Evolutionary conservation across 2,113 vertebrate species (phyloP).

Genomic region (Mesoclemmys tuberculata): DNA sequence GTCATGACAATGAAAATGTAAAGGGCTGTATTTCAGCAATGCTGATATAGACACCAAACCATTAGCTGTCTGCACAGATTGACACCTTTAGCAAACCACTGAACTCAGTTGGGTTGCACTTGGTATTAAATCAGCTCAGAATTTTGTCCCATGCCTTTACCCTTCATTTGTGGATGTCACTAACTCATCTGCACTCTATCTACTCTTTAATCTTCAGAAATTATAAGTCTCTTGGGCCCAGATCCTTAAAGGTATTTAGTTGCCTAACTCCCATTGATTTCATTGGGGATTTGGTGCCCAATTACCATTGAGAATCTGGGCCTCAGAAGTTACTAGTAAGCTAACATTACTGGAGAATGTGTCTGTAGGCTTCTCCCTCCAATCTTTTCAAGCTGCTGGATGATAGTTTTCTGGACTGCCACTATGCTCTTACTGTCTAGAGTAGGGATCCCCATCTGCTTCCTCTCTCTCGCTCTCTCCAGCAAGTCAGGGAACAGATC

Average conservation of each 20-base stretch:
- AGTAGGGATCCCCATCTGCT: neutral
- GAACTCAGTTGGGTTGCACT: neutral
- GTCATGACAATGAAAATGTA: neutral
- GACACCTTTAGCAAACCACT: neutral
- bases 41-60: neutral
- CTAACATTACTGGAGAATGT: neutral
- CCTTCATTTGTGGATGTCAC: neutral
- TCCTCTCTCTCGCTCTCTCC: neutral
- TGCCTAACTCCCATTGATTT: neutral
- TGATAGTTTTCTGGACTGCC: neutral
- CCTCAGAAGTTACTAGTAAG: neutral
- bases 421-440: neutral
- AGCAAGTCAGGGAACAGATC: neutral
- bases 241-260: neutral
- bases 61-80: neutral
- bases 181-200: neutral
- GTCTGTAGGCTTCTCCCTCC: neutral
- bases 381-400: neutral
- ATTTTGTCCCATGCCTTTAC: neutral
- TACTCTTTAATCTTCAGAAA: neutral
- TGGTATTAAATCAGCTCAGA: neutral
- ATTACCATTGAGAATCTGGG: neutral
- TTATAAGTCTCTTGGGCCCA: neutral
- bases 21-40: fast-evolving
- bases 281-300: neutral